Evolutionary conservation across 2,888 invertebrate species (phyloP), one percentile per base, ranked within the genome.

Genomic region (Shargacucullia verbasci): DNA sequence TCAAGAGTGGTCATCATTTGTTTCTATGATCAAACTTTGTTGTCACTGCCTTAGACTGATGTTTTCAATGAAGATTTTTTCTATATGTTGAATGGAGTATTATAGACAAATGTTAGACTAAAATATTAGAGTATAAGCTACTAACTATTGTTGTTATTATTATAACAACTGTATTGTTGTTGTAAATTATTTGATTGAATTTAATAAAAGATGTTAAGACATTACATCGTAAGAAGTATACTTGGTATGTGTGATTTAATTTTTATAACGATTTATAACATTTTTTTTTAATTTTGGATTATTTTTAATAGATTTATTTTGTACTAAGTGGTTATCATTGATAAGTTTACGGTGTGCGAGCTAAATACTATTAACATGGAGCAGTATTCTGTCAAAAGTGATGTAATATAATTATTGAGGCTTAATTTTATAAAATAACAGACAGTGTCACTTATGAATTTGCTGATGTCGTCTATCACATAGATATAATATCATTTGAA

Each of bases 21-120:
- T 79, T 82, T 78, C 60, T 61, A 76, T 71, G 81, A 78, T 75
- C 86, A 87, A 88, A 90, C 84, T 88, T 85, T 86, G 81, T 91
- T 89, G 85, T 89, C 92, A 92, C 93, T 93, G 92, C 92, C 92
- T 91, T 91, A 87, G 92, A 93, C 91, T 91, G 91, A 92, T 89
- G 86, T 92, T 92, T 89, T 88, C 83, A 87, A 87, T 88, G 73
- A 85, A 87, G 75, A 83, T 82, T 79, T 85, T 85, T 87, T 89
- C 83, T 89, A 86, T 89, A 73, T 78, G 82, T 86, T 87, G 78
- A 84, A 85, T 75, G 79, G 79, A 88, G 84, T 90, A 89, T 89
- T 88, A 87, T 85, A 84, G 82, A 86, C 80, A 81, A 80, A 82
- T 81, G 79, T 85, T 87, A 85, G 86, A 83, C 67, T 87, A 83